Base-by-base conservation (phyloP, 2,113 vertebrate genomes). In the Salvator merianae region DNA sequence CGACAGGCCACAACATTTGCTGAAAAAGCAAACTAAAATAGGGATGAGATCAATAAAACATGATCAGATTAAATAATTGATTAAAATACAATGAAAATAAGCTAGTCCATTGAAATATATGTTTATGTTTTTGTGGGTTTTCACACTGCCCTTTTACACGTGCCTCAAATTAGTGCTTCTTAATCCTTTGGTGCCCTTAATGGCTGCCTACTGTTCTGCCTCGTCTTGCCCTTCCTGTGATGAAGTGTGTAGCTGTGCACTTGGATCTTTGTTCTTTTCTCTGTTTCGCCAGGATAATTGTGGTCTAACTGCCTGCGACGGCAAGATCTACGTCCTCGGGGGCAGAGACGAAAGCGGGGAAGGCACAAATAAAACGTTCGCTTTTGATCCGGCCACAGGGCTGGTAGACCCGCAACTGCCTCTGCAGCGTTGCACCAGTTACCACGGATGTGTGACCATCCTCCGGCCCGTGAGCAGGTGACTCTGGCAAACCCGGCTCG, bases 381-480 rank as follows among this genome's bases (percentile, higher is more conserved):
- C 91, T 36, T 95, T 96, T 0, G 94, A 96, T 53, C 95, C 95
- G 0, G 85, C 18, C 2, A 94, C 84, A 0, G 91, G 94, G 13
- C 73, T 26, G 0, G 59, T 97, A 36, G 95, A 90, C 20, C 91
- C 90, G 43, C 95, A 96, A 87, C 93, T 81, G 0, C 83, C 95
- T 0, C 88, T 97, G 85, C 94, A 95, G 40, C 94, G 95, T 38
- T 94, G 94, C 2, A 94, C 96, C 89, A 97, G 96, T 62, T 96
- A 96, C 80, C 96, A 97, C 0, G 96, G 96, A 85, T 97, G 97
- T 0, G 95, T 96, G 63, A 97, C 96, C 85, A 90, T 97, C 63
- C 59, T 96, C 50, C 96, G 96, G 87, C 93, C 75, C 80, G 59
- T 92, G 40, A 83, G 70, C 84, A 88, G 88, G 82, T 95, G 91